A percentile compares a stretch with the other conserved stretches of the same genome.
Evolutionary conservation across 2,797 vertebrate species (phyloP).

Genomic region (Ctenosaura bakeri): DNA sequence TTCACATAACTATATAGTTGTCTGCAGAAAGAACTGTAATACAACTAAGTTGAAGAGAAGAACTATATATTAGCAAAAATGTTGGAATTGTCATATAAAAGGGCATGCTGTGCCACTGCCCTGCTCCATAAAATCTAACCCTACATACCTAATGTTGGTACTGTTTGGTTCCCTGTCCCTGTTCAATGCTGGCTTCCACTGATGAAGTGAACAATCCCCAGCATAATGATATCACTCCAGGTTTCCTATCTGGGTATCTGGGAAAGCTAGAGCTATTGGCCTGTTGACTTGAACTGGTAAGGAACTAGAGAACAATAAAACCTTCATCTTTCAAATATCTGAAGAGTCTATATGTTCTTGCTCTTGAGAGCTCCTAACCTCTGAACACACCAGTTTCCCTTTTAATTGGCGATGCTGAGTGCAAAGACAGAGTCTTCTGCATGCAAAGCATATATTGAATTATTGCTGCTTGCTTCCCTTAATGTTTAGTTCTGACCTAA

Average conservation of each 20-base stretch:
- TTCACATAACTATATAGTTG: neutral
- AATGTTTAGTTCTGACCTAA: neutral
- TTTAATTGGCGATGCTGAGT: neutral
- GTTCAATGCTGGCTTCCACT: neutral
- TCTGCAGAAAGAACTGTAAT: neutral
- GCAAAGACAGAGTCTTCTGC: too few relatives aligned
- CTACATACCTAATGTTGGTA: neutral
- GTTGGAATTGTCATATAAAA: neutral
- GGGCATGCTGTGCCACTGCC: too few relatives aligned
- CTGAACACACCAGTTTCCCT: neutral
- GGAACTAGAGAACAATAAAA: too few relatives aligned
- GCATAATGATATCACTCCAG: neutral
- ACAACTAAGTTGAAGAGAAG: neutral
- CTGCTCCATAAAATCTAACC: neutral
- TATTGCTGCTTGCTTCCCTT: neutral
- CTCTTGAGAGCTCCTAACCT: too few relatives aligned
- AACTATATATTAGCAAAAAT: neutral
- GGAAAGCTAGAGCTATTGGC: too few relatives aligned
- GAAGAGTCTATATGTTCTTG: too few relatives aligned
- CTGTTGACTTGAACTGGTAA: too few relatives aligned
- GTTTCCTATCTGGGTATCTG: too few relatives aligned
- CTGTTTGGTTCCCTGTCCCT: neutral
- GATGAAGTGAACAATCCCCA: neutral
- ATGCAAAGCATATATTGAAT: neutral
- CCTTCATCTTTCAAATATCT: too few relatives aligned